Base-by-base conservation (phyloP, 2,113 vertebrate species). In the Periophthalmodon schlosseri region DNA sequence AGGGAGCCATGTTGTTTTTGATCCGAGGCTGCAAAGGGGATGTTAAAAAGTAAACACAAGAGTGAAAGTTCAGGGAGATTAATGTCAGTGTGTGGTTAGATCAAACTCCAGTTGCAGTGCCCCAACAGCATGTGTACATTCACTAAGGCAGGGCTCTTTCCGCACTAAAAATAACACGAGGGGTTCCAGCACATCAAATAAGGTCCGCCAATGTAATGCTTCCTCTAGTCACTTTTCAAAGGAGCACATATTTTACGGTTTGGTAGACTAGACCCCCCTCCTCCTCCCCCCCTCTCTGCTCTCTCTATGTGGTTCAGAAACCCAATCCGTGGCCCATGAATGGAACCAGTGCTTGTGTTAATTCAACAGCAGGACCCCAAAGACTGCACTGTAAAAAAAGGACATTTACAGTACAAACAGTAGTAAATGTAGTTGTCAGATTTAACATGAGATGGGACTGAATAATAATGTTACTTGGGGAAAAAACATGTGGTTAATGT, bases 311-410 rank as follows among this genome's bases (percentile, higher is more conserved):
- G 71, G 72, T 77, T 33, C 69, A 72, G 90, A 84, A 91, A 90
- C 83, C 60, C 18, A 80, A 93, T 78, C 88, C 67, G 18, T 44
- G 23, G 74, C 46, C 44, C 74, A 46, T 58, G 80, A 81, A 90
- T 84, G 82, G 80, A 85, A 88, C 80, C 86, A 68, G 76, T 89
- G 75, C 84, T 88, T 77, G 86, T 73, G 84, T 90, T 88, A 87
- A 88, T 79, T 80, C 71, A 75, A 79, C 69, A 64, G 78, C 86
- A 82, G 74, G 86, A 91, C 89, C 57, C 90, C 64, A 36, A 68
- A 64, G 77, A 79, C 76, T 50, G 79, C 73, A 60, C 57, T 60
- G 23, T 58, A 60, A 60, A 28, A 58, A 28, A 24, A 54, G 8
- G 5, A 15, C 3, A 18, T 20, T 20, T 52, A 52, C 16, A 20